phyloP scores from a whole-genome alignment of 2,113 vertebrate species.

The Craseonycteris thonglongyai region DNA sequence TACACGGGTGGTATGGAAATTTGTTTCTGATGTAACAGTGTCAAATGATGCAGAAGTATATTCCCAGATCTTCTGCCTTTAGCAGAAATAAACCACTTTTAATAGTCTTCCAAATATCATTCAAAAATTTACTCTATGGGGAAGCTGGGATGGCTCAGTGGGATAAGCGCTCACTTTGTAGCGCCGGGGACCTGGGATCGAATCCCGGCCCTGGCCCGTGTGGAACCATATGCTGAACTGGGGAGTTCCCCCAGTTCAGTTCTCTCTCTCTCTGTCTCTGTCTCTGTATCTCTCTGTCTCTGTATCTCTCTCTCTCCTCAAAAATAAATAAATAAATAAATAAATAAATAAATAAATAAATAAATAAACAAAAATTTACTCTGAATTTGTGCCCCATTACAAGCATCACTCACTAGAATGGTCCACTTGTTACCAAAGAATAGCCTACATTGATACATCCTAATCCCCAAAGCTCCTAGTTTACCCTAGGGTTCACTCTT shows the following conservation, averaged over 20 bases:
- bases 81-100: background rate
- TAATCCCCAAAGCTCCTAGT: background rate
- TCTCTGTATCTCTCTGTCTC: no score
- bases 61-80: background rate
- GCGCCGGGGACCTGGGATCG: no score
- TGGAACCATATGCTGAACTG: no score
- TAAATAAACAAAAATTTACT: background rate
- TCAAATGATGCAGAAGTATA: background rate
- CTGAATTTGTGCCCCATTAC: background rate
- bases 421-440: background rate
- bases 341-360: no score
- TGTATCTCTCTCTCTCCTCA: no score
- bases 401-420: background rate
- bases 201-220: no score
- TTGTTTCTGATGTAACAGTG: background rate
- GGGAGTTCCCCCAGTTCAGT: no score
- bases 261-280: no score
- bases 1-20: background rate
- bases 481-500: background rate
- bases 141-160: no score
- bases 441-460: background rate
- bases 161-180: no score
- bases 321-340: no score
- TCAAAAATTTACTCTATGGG: background rate
- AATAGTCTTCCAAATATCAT: background rate